Evolutionary conservation across 2,797 vertebrate genomes (phyloP), one percentile per base, ranked within the genome.

Genomic region (Bovichtus diacanthus): DNA sequence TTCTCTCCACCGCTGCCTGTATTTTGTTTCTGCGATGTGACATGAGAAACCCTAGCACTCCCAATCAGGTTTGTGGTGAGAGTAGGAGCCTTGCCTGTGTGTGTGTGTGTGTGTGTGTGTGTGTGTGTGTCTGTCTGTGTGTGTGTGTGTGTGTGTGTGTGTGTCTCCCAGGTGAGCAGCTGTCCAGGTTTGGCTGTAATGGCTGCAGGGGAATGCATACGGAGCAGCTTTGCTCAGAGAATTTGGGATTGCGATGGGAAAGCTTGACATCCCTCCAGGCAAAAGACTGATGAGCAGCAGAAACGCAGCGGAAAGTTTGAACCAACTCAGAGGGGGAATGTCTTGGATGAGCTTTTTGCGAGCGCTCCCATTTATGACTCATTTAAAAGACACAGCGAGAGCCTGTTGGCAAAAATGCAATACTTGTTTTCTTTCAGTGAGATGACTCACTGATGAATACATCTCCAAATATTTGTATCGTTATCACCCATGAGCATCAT

Each of bases 101-200:
- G 51, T 55, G 46, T 53, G 49, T 27, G 25, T 39, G 25, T 79
- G 41, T 36, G 15, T 38, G 13, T 60, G 54, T 36, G n/a, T 21
- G 46, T 56, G 21, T 44, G 49, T 50, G 51, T 54, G 63, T 69
- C 27, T 89, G 44, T 46, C 15, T 46, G 43, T 19, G 43, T 46
- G 18, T 23, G n/a, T 21, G n/a, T 50, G 43, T 43, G 6, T 19
- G 25, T 29, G 34, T 18, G 46, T 56, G 21, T 44, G 49, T 50
- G 51, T 54, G 63, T 69, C 27, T 89, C 84, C 72, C 80, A 76
- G 47, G 65, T 80, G 85, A 85, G 86, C 71, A 77, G 61, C 81
- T 83, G 77, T 88, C 74, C 83, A 68, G 81, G 39, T 58, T 70
- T 31, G 65, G 76, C 78, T 83, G 67, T 84, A 80, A 85, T 77